A percentile compares a stretch with the other conserved stretches of the same genome.
Conservation (phyloP, 2,888 invertebrate genomes). For the Adelphocoris suturalis region DNA sequence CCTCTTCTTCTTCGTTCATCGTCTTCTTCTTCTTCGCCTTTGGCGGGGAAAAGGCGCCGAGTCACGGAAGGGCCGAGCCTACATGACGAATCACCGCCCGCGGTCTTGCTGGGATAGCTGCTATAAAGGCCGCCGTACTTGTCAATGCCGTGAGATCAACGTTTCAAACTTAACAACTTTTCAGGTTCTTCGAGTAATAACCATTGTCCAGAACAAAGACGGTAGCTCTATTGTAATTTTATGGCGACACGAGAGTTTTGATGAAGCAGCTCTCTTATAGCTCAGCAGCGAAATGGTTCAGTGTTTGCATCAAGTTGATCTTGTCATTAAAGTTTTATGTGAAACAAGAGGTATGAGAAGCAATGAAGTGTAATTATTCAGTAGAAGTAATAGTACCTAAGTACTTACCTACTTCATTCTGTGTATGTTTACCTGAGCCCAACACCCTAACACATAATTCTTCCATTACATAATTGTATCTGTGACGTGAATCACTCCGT, state of each 20-base stretch:
- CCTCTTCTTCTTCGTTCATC: constrained; percentile 18
- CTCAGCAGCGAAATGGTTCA: neutral
- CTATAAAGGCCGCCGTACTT: neutral
- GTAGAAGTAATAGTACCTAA: no score
- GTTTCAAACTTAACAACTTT: neutral
- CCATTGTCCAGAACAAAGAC: constrained; percentile 26
- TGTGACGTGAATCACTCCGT: no score
- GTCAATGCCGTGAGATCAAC: neutral
- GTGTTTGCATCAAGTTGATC: no score
- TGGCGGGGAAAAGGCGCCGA: constrained; percentile 10
- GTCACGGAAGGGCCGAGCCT: constrained; percentile 48
- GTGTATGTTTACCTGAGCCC: no score
- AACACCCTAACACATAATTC: no score
- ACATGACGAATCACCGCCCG: constrained; percentile 56
- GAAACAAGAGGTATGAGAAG: no score
- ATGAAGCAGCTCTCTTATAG: neutral
- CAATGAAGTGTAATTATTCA: no score
- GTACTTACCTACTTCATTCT: no score
- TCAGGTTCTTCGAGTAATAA: neutral
- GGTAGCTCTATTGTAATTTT: neutral
- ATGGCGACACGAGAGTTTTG: neutral
- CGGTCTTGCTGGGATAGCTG: neutral
- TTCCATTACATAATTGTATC: no score
- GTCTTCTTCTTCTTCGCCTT: neutral
- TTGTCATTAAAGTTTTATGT: no score